Base-by-base conservation (phyloP, 2,113 vertebrate genomes). In the Anhinga rufa region DNA sequence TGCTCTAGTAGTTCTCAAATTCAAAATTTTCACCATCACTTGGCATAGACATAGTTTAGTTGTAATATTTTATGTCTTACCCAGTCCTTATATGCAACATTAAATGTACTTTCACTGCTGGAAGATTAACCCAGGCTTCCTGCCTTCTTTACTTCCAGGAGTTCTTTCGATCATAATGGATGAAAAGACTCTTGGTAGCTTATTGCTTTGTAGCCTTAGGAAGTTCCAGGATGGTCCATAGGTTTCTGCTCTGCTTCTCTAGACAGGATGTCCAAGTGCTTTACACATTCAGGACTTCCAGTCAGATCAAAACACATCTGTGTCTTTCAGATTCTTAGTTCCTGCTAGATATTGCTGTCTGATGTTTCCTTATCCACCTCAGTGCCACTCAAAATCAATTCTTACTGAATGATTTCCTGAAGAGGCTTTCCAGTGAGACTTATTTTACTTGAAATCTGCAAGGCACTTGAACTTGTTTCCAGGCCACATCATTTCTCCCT, bases 11-110 rank as follows among this genome's bases (percentile, higher is more conserved):
- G 5, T 3, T 68, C 15, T 51, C 29, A 49, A 19, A 31, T 32
- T 76, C 20, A 86, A 55, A 75, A 61, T n/a, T 60, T 65, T 92
- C 48, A 21, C 21, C 15, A 24, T 34, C 17, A 49, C 4, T 85
- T 58, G 32, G 1, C 28, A 28, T 15, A 9, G 3, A 7, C 9
- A 11, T 17, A 54, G 9, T 14, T 70, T 2, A 1, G 5, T 18
- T 54, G 25, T 16, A 58, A 8, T 49, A 25, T 54, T 88, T 75
- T 54, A 40, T 0, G 0, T 26, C 21, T 68, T 51, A 57, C 12
- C 9, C 9, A 34, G 15, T 29, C 12, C 6, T 78, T 16, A 29
- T 7, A n/a, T 1, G 12, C 8, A 80, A 8, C 2, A 28, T 9
- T 36, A 74, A 74, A n/a, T 44, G 9, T 69, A 44, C 66, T 88